Evolutionary conservation across 2,797 vertebrate genomes (phyloP).

Genomic region (Pelochelys cantorii): DNA sequence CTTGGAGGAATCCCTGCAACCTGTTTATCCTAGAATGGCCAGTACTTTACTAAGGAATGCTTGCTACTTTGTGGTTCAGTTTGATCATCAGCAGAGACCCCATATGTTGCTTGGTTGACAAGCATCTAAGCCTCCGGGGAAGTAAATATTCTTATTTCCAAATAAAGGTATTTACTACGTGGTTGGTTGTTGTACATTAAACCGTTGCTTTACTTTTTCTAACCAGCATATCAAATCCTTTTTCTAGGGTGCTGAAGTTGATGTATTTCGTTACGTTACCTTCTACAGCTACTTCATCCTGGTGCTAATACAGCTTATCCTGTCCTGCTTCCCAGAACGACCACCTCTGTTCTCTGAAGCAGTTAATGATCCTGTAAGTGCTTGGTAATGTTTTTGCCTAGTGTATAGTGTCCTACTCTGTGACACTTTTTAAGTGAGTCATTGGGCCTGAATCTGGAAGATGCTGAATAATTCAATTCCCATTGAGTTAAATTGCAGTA

Average conservation of each 20-base stretch:
- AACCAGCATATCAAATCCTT: neutral
- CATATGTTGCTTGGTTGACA: neutral
- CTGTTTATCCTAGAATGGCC: neutral
- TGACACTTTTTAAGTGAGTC: neutral
- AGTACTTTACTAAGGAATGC: neutral
- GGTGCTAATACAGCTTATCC: constrained; percentile 85
- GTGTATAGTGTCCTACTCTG: neutral
- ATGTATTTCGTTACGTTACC: constrained; percentile 86
- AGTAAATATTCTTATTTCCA: too few species aligned
- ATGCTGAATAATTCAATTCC: neutral
- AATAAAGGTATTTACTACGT: too few species aligned
- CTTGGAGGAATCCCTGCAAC: too few species aligned
- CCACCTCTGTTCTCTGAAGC: constrained; percentile 91
- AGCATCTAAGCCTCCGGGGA: too few species aligned
- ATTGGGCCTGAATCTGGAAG: neutral
- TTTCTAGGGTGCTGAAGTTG: constrained; percentile 75
- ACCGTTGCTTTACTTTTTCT: neutral
- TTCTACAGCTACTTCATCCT: constrained; percentile 91
- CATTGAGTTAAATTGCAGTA: neutral
- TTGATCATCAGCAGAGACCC: neutral
- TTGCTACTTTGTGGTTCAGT: neutral
- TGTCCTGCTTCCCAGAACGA: constrained; percentile 89
- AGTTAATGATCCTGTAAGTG: constrained; percentile 88
- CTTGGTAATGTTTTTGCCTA: neutral
- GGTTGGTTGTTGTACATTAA: neutral